Percentiles rank a stretch among this genome's conserved stretches.
Evolutionary conservation across 2,888 invertebrate genomes (phyloP).

Genomic region (Tupiocoris notatus): DNA sequence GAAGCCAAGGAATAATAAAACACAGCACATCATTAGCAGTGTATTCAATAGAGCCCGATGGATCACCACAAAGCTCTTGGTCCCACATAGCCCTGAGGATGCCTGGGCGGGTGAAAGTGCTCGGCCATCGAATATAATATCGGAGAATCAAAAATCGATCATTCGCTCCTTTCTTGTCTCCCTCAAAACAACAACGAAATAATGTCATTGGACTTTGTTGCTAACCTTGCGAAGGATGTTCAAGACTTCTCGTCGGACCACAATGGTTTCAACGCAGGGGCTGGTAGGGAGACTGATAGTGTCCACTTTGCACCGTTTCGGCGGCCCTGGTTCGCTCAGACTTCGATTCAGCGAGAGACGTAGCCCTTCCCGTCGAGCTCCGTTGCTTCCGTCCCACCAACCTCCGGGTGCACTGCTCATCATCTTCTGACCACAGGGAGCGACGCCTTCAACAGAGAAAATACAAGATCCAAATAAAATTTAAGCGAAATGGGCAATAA

Average conservation of each 20-base stretch:
- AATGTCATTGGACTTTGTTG: no score
- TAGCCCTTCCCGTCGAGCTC: slow-evolving; percentile 57
- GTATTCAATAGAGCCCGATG: no score
- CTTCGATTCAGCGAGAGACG: slow-evolving; percentile 61
- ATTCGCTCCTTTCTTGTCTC: no score
- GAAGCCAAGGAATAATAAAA: no score
- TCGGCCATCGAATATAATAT: no score
- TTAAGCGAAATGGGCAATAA: no score
- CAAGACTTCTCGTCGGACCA: slow-evolving; percentile 39
- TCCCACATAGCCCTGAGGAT: no score
- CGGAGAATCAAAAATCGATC: neutral
- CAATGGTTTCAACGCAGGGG: slow-evolving; percentile 58
- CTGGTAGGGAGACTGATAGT: slow-evolving; percentile 56
- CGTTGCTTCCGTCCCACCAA: slow-evolving; percentile 44
- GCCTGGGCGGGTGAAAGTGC: no score
- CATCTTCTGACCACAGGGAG: neutral
- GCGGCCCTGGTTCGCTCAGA: slow-evolving; percentile 60
- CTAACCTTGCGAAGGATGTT: slow-evolving; percentile 41
- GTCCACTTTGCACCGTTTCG: slow-evolving; percentile 61
- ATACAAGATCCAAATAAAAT: no score
- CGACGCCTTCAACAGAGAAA: neutral
- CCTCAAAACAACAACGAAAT: no score
- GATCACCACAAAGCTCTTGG: no score
- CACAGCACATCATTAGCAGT: no score
- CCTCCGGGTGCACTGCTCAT: slow-evolving; percentile 46